Evolutionary conservation across 2,888 invertebrate genomes (phyloP), one percentile per base, ranked within the genome.

Genomic region (Ecliptopera silaceata): DNA sequence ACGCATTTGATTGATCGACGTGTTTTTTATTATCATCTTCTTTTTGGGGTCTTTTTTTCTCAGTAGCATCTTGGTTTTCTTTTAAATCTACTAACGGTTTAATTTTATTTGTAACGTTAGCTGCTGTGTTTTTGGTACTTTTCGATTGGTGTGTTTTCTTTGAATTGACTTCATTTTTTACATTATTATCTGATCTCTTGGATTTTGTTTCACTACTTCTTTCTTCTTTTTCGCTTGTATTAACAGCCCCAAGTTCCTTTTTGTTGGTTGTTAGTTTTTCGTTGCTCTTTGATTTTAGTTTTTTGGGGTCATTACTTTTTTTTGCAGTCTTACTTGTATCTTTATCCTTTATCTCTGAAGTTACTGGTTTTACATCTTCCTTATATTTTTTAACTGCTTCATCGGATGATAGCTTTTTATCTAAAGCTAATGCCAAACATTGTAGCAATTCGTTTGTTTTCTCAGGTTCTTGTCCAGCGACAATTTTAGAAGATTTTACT

Each of bases 361-460:
- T 60, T 61, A 63, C 66, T 45, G 59, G 18, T 51, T 79, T 81
- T 34, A 57, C 34, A 59, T 71, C 75, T 43, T 81, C 82, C 72
- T 86, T 88, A 63, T 73, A 84, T 54, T 78, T 77, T 61, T 91
- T 89, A 10, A 95, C 93, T 46, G 94, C 95, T 64, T 92, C 91
- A 17, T 82, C 80, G 69, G 95, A 95, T 57, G 93, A 92, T 53
- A 96, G 83, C 73, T 95, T 94, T 58, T 94, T 93, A 61, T 95
- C 95, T 47, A 97, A 86, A 18, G 95, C 95, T 72, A 91, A 92
- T 0, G 94, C 98, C 66, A 99, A 93, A 10, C 94, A 93, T 88
- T 98, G 98, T 8, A 99, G 91, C 38, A 99, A 88, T 79, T 97
- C 95, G 86, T 99, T 98, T 0, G 99, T 99, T 86, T 97, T 97